Evolutionary conservation across 2,888 invertebrate species (phyloP), one percentile per base, ranked within the genome.

Genomic region (Chirona hameri): DNA sequence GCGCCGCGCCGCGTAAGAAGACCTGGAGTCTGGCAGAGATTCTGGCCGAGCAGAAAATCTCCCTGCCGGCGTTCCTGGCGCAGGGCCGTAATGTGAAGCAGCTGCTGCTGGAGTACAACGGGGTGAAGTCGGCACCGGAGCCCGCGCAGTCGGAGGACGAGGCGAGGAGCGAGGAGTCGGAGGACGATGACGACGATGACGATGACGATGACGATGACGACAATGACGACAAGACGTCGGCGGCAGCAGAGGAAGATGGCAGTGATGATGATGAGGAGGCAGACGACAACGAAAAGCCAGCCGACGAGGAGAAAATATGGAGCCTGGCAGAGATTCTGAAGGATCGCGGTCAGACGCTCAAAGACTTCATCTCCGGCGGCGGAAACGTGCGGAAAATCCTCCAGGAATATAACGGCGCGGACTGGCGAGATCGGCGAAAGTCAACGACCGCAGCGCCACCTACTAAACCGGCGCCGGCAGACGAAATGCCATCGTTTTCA

Each of bases 11-110:
- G 52, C 52, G 52, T 12, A 52, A 52, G 18, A 52, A 52, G 52
- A 21, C 52, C 48, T 80, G 48, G 52, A 80, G 80, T 14, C 80
- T 80, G 48, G 80, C 55, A 2, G 80, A 80, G 52, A 80, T 80
- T 14, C 27, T 80, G 27, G 18, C 48, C 52, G 80, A 80, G 29
- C 52, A 80, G 52, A 18, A 55, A 0, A 2, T 52, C 21, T 52
- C 80, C n/a, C 55, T 80, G 48, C 80, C 80, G 15, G 80, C 12
- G 21, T 80, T 80, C 29, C 55, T 80, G 48, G 27, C n/a, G 27
- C n/a, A 55, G 52, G 80, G 80, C 0, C 52, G 80, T 5, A 14
- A 55, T 18, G 29, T 80, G 52, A 80, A 80, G 29, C 80, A 52
- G 80, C 55, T 80, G 52, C 55, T 80, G 52, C 48, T 80, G 15